A percentile compares a stretch with the other conserved stretches of the same genome.
These are phyloP conservation scores for Rallus crepitans DNA, from an alignment of 2,797 vertebrate genomes.

Conservation along the genomic window DNA sequence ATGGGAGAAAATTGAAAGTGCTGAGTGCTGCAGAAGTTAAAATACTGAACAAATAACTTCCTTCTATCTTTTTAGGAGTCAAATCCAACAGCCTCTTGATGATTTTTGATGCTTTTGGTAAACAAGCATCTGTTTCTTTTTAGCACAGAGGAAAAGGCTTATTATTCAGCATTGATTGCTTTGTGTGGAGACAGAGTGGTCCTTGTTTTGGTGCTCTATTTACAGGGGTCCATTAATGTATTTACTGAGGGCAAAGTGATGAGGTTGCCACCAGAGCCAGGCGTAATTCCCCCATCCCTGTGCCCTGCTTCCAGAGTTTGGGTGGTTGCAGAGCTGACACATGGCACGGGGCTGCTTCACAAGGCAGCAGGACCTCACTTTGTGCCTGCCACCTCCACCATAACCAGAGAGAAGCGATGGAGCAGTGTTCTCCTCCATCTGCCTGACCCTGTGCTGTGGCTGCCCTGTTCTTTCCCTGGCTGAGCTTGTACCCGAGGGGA, in stretches of 20 bases:
- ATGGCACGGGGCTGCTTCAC: neutral
- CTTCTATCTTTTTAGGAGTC: slow-evolving; percentile 41
- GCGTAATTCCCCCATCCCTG: neutral
- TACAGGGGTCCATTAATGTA: slow-evolving; percentile 53
- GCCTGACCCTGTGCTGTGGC: accelerated
- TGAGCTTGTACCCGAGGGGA: neutral
- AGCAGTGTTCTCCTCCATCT: accelerated
- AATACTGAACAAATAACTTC: slow-evolving; percentile 60
- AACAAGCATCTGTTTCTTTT: slow-evolving; percentile 76
- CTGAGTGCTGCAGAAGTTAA: slow-evolving; percentile 59
- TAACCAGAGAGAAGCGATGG: neutral
- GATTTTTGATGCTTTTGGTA: slow-evolving; percentile 68
- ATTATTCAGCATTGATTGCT: slow-evolving; percentile 67
- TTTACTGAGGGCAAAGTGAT: slow-evolving; percentile 44
- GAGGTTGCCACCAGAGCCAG: neutral
- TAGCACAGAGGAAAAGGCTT: slow-evolving; percentile 66
- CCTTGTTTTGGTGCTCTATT: slow-evolving; percentile 65
- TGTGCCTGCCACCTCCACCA: neutral
- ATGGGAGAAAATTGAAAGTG: slow-evolving; percentile 32
- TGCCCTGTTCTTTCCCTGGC: neutral
- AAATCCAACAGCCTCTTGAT: slow-evolving; percentile 64
- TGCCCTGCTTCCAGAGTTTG: neutral
- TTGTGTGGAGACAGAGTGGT: slow-evolving; percentile 70
- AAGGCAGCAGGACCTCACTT: neutral
- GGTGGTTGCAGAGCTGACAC: neutral